These are phyloP conservation scores for Unio pictorum DNA, from an alignment of 2,888 invertebrate genomes.

Conservation along the genomic window DNA sequence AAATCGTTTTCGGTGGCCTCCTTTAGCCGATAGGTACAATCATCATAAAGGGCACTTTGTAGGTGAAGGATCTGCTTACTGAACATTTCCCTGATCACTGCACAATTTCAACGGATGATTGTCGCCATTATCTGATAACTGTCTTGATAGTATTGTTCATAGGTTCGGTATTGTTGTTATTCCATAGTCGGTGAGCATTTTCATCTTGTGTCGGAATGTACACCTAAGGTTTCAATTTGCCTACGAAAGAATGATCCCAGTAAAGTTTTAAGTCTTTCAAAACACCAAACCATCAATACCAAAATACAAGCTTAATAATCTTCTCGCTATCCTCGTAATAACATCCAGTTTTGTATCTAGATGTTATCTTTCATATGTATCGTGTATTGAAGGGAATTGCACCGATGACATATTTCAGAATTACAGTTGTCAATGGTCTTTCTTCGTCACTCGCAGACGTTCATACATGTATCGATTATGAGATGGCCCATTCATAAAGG, in stretches of 20 bases:
- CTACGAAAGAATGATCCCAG: neutral
- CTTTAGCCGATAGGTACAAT: too few species aligned
- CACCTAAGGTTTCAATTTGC: neutral
- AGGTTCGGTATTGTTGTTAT: slow-evolving; percentile 25
- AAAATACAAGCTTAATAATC: neutral
- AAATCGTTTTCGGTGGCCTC: too few species aligned
- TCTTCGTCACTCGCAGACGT: slow-evolving; percentile 17
- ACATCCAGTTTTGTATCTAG: slow-evolving; percentile 9
- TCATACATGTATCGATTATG: too few species aligned
- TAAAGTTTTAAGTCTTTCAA: neutral
- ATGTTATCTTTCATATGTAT: slow-evolving; percentile 19
- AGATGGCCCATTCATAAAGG: too few species aligned
- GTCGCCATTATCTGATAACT: too few species aligned
- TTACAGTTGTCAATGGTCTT: slow-evolving; percentile 16
- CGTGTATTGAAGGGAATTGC: slow-evolving; percentile 5
- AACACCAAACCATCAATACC: neutral
- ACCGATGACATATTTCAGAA: slow-evolving; percentile 6
- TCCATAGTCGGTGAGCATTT: slow-evolving; percentile 10
- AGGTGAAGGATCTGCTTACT: too few species aligned
- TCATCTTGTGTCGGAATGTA: neutral
- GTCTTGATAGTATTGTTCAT: slow-evolving; percentile 13
- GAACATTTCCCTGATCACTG: too few species aligned
- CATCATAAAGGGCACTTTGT: too few species aligned
- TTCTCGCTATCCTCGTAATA: neutral
- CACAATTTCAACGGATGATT: too few species aligned